Percentiles rank a stretch among this genome's conserved stretches.
Evolutionary conservation across 1,140 invertebrate genomes (phyloP).

Genomic region (Streblospio benedicti): DNA sequence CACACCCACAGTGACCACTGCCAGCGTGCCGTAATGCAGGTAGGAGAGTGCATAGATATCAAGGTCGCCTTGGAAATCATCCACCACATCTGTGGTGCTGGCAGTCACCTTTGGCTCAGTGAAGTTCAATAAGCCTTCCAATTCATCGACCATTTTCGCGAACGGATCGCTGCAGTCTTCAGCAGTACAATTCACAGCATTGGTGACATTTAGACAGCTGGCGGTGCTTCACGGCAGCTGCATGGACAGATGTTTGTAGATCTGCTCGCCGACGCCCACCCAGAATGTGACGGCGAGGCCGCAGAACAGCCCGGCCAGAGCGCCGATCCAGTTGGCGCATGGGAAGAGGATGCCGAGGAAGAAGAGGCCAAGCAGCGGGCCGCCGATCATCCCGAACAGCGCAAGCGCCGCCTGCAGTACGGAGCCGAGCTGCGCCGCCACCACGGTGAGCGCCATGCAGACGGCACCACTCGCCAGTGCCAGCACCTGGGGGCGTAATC

Average conservation of each 20-base stretch:
- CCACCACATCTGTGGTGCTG: no score
- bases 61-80: not conserved
- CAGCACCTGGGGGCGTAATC: no score
- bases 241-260: conserved; percentile 56
- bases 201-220: conserved; percentile 52
- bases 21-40: conserved; percentile 71
- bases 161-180: no score
- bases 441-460: conserved; percentile 62
- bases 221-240: conserved; percentile 53
- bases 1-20: conserved; percentile 54
- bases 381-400: conserved; percentile 47
- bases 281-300: conserved; percentile 66
- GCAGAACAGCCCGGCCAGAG: conserved; percentile 60
- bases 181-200: not conserved
- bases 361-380: conserved; percentile 44
- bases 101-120: no score
- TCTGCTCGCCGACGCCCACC: conserved; percentile 76
- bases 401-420: conserved; percentile 61
- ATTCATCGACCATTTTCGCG: no score
- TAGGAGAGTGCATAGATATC: conserved; percentile 69
- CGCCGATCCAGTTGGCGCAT: conserved; percentile 73
- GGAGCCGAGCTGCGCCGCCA: conserved; percentile 64
- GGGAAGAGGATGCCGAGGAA: conserved; percentile 76
- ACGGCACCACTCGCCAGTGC: no score
- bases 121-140: not conserved